Conservation (phyloP, 2,797 vertebrate genomes). For the Aulostomus chinensis region DNA sequence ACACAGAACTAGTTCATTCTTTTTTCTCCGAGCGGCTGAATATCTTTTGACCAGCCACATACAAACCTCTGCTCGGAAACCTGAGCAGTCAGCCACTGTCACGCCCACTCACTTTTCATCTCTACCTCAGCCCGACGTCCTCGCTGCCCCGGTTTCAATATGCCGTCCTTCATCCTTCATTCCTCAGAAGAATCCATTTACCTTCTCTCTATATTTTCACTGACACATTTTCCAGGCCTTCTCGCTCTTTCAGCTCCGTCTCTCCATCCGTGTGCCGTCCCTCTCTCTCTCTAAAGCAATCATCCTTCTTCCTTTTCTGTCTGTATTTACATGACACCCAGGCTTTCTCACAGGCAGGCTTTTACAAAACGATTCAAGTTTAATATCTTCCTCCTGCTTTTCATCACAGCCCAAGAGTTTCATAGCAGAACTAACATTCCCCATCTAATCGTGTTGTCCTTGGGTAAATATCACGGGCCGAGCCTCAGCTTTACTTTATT, state of each 20-base stretch:
- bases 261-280: no score
- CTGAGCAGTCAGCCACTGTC: slow-evolving; percentile 48
- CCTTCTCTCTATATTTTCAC: slow-evolving; percentile 63
- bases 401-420: slow-evolving; percentile 65
- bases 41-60: slow-evolving; percentile 28
- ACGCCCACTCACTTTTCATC: slow-evolving; percentile 49
- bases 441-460: slow-evolving; percentile 69
- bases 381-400: slow-evolving; percentile 76
- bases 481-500: slow-evolving; percentile 81
- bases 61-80: slow-evolving; percentile 38
- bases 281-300: slow-evolving; percentile 67
- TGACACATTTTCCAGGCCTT: slow-evolving; percentile 53
- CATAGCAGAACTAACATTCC: slow-evolving; percentile 75
- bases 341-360: slow-evolving; percentile 65
- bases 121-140: slow-evolving; percentile 33
- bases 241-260: slow-evolving; percentile 28
- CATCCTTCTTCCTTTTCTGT: slow-evolving; percentile 57
- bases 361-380: slow-evolving; percentile 74
- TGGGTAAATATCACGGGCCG: slow-evolving; percentile 79
- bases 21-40: slow-evolving; percentile 24
- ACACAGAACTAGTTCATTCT: no score
- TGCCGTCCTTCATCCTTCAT: slow-evolving; percentile 59
- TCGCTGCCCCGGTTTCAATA: slow-evolving; percentile 51
- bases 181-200: slow-evolving; percentile 67
- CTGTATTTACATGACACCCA: slow-evolving; percentile 76